Conservation (phyloP, 2,888 invertebrate genomes). For the Cerastis leucographa region DNA sequence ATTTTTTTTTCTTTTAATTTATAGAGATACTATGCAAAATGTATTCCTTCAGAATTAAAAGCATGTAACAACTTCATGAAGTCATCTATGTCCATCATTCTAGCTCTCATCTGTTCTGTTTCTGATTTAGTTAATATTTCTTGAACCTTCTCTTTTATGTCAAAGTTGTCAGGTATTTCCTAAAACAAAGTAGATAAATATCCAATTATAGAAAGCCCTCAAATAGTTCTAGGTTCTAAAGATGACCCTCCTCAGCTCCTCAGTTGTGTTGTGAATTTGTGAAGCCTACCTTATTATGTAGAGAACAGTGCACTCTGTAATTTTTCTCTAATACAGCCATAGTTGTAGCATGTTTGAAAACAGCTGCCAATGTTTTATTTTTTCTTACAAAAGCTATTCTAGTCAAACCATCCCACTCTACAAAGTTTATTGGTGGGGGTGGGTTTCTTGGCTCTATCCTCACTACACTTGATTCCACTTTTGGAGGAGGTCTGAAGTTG, state of each 20-base stretch:
- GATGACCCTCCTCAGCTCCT: background rate
- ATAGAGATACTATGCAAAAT: conserved; percentile 92
- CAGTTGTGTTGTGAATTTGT: too few relatives aligned
- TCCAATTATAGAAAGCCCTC: background rate
- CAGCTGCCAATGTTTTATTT: conserved; percentile 98
- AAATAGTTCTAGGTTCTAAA: background rate
- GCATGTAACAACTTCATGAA: conserved; percentile 96
- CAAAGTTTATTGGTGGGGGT: conserved; percentile 98
- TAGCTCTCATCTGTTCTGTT: conserved; percentile 95
- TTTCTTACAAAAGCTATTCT: conserved; percentile 98
- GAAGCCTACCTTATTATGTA: conserved; percentile 92
- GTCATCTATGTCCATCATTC: conserved; percentile 99
- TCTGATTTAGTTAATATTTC: conserved; percentile 92
- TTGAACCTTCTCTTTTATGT: conserved; percentile 95
- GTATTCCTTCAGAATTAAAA: conserved; percentile 98
- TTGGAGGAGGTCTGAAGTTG: conserved; percentile 99
- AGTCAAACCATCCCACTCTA: conserved; percentile 99
- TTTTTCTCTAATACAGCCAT: conserved; percentile 97
- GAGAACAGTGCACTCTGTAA: conserved; percentile 96
- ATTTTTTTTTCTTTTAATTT: conserved; percentile 39
- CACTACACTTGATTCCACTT: conserved; percentile 99
- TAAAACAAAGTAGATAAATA: conserved; percentile 75
- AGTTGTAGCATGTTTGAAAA: conserved; percentile 96
- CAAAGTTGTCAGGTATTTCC: conserved; percentile 94
- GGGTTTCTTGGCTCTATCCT: conserved; percentile 99